Evolutionary conservation across 2,113 vertebrate species (phyloP).

Genomic region (Carlito syrichta): DNA sequence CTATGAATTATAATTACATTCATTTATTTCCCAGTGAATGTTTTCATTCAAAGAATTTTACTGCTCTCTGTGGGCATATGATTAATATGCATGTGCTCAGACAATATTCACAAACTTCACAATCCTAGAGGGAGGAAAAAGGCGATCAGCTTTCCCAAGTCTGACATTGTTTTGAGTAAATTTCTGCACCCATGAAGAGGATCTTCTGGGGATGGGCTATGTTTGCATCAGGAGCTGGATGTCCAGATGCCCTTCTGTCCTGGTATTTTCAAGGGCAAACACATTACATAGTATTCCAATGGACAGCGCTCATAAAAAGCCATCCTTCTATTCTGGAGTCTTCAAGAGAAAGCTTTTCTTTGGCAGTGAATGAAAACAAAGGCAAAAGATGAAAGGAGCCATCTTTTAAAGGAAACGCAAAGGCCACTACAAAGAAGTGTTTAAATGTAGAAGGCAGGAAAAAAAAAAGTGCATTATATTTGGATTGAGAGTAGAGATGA

Average conservation of each 20-base stretch:
- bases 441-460: conserved; percentile 32
- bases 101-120: conserved; percentile 57
- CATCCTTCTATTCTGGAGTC: conserved; percentile 29
- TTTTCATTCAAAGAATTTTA: conserved; percentile 68
- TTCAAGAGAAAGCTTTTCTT: conserved; percentile 54
- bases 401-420: conserved; percentile 59
- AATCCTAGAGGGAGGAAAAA: background rate
- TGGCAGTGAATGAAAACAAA: conserved; percentile 66
- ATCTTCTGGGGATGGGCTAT: background rate
- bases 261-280: conserved; percentile 51
- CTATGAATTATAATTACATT: conserved; percentile 69
- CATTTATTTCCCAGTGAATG: conserved; percentile 47
- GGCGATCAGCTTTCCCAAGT: background rate
- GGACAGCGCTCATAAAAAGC: conserved; percentile 15
- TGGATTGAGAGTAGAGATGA: background rate
- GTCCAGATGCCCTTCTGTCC: conserved; percentile 22
- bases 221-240: background rate
- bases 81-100: conserved; percentile 47
- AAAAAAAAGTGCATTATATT: background rate
- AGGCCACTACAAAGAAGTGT: conserved; percentile 36
- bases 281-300: conserved; percentile 15
- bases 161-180: background rate
- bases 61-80: conserved; percentile 51
- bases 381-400: conserved; percentile 46
- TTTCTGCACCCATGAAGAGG: background rate